Conservation (phyloP, 1,140 invertebrate genomes). For the Augochlora pura region DNA sequence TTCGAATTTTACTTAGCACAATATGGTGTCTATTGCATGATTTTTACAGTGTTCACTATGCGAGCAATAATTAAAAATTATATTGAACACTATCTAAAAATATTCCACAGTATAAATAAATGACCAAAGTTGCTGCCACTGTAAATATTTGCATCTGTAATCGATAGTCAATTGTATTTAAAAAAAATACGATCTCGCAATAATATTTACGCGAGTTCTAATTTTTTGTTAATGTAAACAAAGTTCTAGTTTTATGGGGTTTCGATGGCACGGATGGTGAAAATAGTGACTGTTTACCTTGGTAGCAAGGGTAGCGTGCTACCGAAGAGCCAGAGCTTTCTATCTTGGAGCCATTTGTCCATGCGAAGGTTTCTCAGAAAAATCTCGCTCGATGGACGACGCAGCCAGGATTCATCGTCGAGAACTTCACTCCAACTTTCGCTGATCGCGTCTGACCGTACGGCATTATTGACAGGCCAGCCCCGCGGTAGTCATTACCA, state of each 20-base stretch:
- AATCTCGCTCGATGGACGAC: slow-evolving; percentile 22
- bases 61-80: neutral
- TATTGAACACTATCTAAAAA: neutral
- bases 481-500: neutral
- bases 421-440: neutral
- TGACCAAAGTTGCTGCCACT: too few species aligned
- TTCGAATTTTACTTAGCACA: neutral
- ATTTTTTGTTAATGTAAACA: too few species aligned
- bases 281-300: slow-evolving; percentile 80
- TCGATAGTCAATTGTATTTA: too few species aligned
- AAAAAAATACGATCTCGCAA: too few species aligned
- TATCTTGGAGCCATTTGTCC: slow-evolving; percentile 94
- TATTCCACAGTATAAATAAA: too few species aligned
- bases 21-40: neutral
- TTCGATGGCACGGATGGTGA: neutral
- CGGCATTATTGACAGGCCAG: slow-evolving; percentile 45
- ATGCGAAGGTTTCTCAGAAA: slow-evolving; percentile 80
- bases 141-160: too few species aligned
- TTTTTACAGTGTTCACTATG: neutral
- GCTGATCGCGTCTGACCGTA: slow-evolving; percentile 14
- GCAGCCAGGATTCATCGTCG: slow-evolving; percentile 26
- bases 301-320: slow-evolving; percentile 90
- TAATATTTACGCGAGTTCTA: too few species aligned
- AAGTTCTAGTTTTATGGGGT: neutral
- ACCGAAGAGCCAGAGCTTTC: slow-evolving; percentile 92